Evolutionary conservation across 2,113 vertebrate species (phyloP).

Genomic region (Saccopteryx bilineata): DNA sequence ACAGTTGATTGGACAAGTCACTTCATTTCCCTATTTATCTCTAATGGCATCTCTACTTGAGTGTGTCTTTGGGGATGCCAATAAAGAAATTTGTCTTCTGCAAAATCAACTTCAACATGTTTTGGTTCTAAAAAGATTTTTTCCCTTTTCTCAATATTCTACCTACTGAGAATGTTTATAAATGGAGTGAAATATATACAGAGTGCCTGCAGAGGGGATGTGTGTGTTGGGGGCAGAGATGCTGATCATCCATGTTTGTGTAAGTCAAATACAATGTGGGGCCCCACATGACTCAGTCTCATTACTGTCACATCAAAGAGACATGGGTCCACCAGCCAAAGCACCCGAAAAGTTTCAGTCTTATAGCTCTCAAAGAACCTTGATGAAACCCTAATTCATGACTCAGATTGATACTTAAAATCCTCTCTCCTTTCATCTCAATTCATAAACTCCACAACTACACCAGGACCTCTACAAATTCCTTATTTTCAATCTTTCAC

Average conservation of each 20-base stretch:
- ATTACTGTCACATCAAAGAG: neutral
- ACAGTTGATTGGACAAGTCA: neutral
- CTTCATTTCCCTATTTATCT: neutral
- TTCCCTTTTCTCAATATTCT: neutral
- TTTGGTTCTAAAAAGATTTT: neutral
- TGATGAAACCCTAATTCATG: neutral
- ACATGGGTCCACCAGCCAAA: neutral
- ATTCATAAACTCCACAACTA: neutral
- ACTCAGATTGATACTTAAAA: neutral
- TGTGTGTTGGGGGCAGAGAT: too few relatives aligned
- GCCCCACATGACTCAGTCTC: neutral
- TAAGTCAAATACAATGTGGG: neutral
- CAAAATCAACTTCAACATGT: neutral
- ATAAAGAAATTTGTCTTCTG: neutral
- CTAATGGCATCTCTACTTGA: neutral
- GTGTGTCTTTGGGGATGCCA: neutral
- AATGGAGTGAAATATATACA: neutral
- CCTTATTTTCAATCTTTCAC: neutral
- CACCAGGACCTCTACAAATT: neutral
- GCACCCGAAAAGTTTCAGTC: neutral
- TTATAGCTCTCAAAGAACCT: neutral
- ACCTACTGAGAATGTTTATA: neutral
- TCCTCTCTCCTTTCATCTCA: neutral
- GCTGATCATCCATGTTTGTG: neutral
- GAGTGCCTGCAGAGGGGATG: neutral